Percentiles rank a stretch among this genome's conserved stretches.
phyloP scores from a whole-genome alignment of 2,797 vertebrate genomes.

The Tokudaia tokunoshimensis region DNA sequence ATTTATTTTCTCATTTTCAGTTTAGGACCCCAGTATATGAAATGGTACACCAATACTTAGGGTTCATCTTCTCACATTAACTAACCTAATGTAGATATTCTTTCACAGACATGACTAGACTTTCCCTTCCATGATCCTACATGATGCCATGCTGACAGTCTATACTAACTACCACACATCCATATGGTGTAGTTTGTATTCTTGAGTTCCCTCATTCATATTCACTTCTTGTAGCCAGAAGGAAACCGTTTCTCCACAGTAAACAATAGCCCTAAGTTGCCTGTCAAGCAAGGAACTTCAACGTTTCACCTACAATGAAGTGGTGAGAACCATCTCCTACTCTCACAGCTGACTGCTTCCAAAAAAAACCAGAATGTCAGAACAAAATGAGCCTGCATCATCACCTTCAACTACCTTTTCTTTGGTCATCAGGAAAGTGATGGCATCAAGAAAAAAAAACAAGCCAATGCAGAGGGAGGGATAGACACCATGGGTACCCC shows the following conservation, averaged over 20 bases:
- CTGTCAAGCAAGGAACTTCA: neutral
- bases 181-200: neutral
- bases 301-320: neutral
- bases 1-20: neutral
- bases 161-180: neutral
- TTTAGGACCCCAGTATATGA: neutral
- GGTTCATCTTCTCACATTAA: neutral
- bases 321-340: neutral
- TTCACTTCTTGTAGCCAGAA: neutral
- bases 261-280: neutral
- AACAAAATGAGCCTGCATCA: neutral
- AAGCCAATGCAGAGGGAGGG: neutral
- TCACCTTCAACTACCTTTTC: neutral
- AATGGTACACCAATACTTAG: neutral
- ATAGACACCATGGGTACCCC: neutral
- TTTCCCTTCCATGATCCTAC: neutral
- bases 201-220: neutral
- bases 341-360: neutral
- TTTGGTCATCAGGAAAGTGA: constrained; percentile 31
- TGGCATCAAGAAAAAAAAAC: neutral
- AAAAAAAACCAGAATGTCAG: neutral
- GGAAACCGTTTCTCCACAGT: neutral
- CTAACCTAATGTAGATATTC: neutral
- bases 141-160: neutral
- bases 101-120: neutral